phyloP scores from a whole-genome alignment of 2,888 invertebrate genomes.

The Orchesellides sinensis region DNA sequence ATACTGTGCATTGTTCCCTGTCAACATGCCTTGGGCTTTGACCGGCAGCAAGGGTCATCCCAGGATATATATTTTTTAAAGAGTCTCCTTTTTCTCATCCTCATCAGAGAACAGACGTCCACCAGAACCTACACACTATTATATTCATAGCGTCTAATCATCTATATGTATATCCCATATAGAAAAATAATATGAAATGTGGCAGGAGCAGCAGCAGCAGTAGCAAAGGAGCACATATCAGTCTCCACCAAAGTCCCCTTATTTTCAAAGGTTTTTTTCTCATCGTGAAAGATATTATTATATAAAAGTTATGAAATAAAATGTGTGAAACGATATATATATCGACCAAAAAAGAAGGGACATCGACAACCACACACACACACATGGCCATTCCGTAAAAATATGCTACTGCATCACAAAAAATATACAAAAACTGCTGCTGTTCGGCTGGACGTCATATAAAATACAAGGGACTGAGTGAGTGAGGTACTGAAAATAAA shows the following conservation, averaged over 20 bases:
- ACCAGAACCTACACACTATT: too few species aligned
- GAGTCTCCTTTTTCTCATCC: neutral
- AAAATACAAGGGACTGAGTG: neutral
- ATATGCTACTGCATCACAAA: too few species aligned
- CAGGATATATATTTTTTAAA: conserved; percentile 44
- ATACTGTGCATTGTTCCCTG: too few species aligned
- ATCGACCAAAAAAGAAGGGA: neutral
- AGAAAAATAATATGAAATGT: too few species aligned
- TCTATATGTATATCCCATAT: too few species aligned
- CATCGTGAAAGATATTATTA: neutral
- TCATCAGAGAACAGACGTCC: neutral
- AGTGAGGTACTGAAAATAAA: neutral
- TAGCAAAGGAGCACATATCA: too few species aligned
- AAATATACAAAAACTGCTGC: too few species aligned
- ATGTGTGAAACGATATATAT: conserved; percentile 15
- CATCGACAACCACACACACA: too few species aligned
- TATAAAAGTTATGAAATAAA: neutral
- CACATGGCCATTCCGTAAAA: conserved; percentile 16
- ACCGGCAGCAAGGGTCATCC: conserved; percentile 53
- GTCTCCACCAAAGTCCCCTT: neutral
- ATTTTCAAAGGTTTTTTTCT: neutral
- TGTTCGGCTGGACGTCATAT: conserved; percentile 24
- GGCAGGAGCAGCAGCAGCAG: too few species aligned
- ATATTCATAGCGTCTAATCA: too few species aligned
- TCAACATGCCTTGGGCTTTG: too few species aligned